These are phyloP conservation scores for Abscondita cerata DNA, from an alignment of 2,888 invertebrate genomes.

Conservation along the genomic window DNA sequence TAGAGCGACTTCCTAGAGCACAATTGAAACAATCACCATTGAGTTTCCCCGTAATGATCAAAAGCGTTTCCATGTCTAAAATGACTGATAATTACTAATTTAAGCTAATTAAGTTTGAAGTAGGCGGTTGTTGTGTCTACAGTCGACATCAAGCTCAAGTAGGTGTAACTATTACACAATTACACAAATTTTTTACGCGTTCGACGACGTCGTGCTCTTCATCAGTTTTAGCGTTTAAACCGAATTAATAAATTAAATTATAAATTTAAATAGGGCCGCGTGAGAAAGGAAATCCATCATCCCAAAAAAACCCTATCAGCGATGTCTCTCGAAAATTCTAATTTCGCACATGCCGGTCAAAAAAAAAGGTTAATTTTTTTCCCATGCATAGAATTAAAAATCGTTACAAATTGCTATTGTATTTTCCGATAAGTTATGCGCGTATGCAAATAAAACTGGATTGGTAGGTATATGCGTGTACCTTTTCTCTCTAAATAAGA, in stretches of 20 bases:
- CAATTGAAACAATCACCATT: too few species aligned
- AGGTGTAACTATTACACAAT: too few species aligned
- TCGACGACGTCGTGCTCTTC: too few species aligned
- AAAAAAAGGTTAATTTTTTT: slow-evolving; percentile 15
- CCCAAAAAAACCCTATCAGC: slow-evolving; percentile 19
- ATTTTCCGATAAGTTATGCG: slow-evolving; percentile 35
- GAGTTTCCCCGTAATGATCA: too few species aligned
- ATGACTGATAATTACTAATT: too few species aligned
- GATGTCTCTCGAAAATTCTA: slow-evolving; percentile 22
- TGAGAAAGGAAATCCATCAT: slow-evolving; percentile 20
- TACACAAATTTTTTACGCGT: too few species aligned
- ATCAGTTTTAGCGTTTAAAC: too few species aligned
- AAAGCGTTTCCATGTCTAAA: too few species aligned
- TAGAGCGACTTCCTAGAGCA: too few species aligned
- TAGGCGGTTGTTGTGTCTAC: too few species aligned
- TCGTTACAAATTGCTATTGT: slow-evolving; percentile 34
- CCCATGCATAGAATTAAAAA: slow-evolving; percentile 30
- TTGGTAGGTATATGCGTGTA: slow-evolving; percentile 21
- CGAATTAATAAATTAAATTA: slow-evolving; percentile 20
- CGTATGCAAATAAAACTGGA: slow-evolving; percentile 35
- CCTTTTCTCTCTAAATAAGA: slow-evolving; percentile 27
- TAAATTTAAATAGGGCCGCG: slow-evolving; percentile 22
- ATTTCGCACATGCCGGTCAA: slow-evolving; percentile 16
- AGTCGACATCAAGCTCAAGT: too few species aligned
- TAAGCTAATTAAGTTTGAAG: too few species aligned